Percentiles rank a stretch among this genome's conserved stretches.
phyloP scores from a whole-genome alignment of 2,888 invertebrate species.

The Ectemnius continuus region DNA sequence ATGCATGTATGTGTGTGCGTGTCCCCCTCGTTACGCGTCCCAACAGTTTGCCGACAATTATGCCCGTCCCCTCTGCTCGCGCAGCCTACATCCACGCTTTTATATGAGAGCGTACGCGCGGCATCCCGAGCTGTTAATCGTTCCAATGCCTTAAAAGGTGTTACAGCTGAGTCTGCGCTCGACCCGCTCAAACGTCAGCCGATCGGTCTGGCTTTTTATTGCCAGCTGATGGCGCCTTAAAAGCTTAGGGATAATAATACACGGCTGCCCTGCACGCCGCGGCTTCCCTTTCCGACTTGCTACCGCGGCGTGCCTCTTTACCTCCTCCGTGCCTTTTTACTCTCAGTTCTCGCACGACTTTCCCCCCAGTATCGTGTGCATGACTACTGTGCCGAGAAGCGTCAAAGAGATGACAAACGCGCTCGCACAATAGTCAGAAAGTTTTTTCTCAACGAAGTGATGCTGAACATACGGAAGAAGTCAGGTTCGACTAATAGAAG shows the following conservation, averaged over 20 bases:
- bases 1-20: too few relatives aligned
- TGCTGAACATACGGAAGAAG: too few relatives aligned
- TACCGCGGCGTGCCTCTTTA: slow-evolving; percentile 26
- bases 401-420: neutral
- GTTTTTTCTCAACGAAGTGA: too few relatives aligned
- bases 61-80: slow-evolving; percentile 34
- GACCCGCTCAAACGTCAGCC: slow-evolving; percentile 43
- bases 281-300: slow-evolving; percentile 39
- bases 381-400: neutral
- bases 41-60: slow-evolving; percentile 68
- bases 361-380: neutral
- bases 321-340: slow-evolving; percentile 1
- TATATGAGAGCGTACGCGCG: slow-evolving; percentile 25
- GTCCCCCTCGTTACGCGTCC: slow-evolving; percentile 62
- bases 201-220: slow-evolving; percentile 58
- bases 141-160: slow-evolving; percentile 62
- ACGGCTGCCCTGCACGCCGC: slow-evolving; percentile 46
- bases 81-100: slow-evolving; percentile 18
- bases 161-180: slow-evolving; percentile 44
- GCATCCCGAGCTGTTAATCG: slow-evolving; percentile 65
- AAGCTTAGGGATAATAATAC: slow-evolving; percentile 65
- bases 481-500: too few relatives aligned
- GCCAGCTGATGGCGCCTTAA: slow-evolving; percentile 64
- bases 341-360: neutral
- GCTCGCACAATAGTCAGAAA: neutral